Conservation (phyloP, 2,888 invertebrate genomes). For the Arge pagana region DNA sequence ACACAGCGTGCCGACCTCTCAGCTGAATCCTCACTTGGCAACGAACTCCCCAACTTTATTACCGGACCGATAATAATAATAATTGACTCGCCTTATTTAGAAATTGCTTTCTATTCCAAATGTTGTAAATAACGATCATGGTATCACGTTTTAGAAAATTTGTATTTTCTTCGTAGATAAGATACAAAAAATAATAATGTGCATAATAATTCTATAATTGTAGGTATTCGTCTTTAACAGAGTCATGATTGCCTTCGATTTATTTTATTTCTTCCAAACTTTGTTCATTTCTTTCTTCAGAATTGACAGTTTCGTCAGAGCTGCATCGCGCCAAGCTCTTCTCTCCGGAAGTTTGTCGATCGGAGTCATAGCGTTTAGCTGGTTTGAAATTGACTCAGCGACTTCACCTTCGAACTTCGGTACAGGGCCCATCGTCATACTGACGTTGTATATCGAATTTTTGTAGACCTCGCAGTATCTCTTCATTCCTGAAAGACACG, state of each 20-base stretch:
- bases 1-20: slow-evolving; percentile 60
- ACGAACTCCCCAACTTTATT: not conserved
- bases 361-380: slow-evolving; percentile 76
- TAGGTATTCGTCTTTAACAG: too few species aligned
- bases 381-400: slow-evolving; percentile 70
- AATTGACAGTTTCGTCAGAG: slow-evolving; percentile 77
- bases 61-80: slow-evolving; percentile 9
- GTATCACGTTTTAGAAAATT: too few species aligned
- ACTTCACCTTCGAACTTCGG: slow-evolving; percentile 75
- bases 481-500: slow-evolving; percentile 58
- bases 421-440: slow-evolving; percentile 75
- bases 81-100: too few species aligned
- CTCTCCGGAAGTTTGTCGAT: slow-evolving; percentile 74
- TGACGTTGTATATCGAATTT: slow-evolving; percentile 66
- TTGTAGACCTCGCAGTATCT: slow-evolving; percentile 68
- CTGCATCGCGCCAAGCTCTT: slow-evolving; percentile 82
- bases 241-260: too few species aligned
- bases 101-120: too few species aligned
- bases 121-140: too few species aligned
- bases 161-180: too few species aligned
- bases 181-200: too few species aligned
- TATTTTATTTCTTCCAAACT: slow-evolving; percentile 32
- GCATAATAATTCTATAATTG: too few species aligned
- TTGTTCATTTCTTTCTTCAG: slow-evolving; percentile 75
- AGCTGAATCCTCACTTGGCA: slow-evolving; percentile 32